phyloP scores from a whole-genome alignment of 92 coral and sea anemone species.

The Pocillopora grandis region DNA sequence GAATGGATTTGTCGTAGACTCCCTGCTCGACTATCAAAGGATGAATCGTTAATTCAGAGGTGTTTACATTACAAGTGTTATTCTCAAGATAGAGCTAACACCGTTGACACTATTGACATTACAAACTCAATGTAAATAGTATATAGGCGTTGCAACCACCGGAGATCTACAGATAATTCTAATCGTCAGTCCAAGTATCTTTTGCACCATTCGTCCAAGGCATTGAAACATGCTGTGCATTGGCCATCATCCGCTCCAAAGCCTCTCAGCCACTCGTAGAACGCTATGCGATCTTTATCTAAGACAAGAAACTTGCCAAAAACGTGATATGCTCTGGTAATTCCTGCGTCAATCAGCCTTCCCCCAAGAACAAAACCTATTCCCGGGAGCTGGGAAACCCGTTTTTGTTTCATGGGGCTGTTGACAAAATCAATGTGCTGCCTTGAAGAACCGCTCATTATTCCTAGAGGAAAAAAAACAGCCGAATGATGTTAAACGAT shows the following conservation, averaged over 20 bases:
- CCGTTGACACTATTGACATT: too few species aligned
- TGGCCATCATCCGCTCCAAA: slow-evolving; percentile 72
- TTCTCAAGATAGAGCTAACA: too few species aligned
- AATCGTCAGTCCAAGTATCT: neutral
- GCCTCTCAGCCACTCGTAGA: slow-evolving; percentile 69
- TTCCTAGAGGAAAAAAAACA: neutral
- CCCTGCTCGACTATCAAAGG: too few species aligned
- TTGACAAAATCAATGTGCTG: slow-evolving; percentile 84
- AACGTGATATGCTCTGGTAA: slow-evolving; percentile 78
- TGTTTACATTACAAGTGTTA: too few species aligned
- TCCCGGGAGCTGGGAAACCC: slow-evolving; percentile 83
- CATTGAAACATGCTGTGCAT: slow-evolving; percentile 67
- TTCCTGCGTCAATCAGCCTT: slow-evolving; percentile 66
- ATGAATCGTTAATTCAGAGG: too few species aligned
- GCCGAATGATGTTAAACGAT: too few species aligned
- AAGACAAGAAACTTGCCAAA: slow-evolving; percentile 78
- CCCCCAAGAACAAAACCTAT: slow-evolving; percentile 81
- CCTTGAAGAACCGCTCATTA: slow-evolving; percentile 83
- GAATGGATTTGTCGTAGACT: too few species aligned
- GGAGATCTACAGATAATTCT: too few species aligned
- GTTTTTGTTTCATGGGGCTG: slow-evolving; percentile 85
- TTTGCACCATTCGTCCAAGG: slow-evolving; percentile 91
- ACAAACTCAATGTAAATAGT: too few species aligned
- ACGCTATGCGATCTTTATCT: slow-evolving; percentile 77
- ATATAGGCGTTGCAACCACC: too few species aligned